phyloP scores from a whole-genome alignment of 2,797 vertebrate genomes.

The Sebastes nivosus region DNA sequence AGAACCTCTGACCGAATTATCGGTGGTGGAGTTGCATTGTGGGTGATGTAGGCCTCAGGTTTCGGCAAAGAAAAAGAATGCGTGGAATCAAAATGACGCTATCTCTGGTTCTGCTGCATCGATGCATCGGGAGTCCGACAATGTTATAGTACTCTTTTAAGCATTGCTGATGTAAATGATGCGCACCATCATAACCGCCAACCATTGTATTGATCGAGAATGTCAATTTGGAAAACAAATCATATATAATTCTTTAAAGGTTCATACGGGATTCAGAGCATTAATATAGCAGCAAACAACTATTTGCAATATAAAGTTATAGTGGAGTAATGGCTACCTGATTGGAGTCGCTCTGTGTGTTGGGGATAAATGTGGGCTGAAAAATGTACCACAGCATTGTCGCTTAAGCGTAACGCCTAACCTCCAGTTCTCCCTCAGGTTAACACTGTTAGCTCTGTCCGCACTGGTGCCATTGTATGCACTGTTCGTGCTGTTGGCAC shows the following conservation, averaged over 20 bases:
- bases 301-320: background rate
- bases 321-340: background rate
- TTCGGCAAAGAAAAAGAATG: background rate
- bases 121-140: background rate
- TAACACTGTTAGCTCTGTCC: too few relatives aligned
- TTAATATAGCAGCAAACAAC: background rate
- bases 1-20: background rate
- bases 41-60: background rate
- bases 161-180: too few relatives aligned
- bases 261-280: background rate
- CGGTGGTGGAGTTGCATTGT: background rate
- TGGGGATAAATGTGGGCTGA: too few relatives aligned
- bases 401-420: too few relatives aligned
- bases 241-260: too few relatives aligned
- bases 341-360: background rate
- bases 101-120: background rate
- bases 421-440: too few relatives aligned
- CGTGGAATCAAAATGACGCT: too few relatives aligned
- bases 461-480: fast-evolving
- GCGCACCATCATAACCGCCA: too few relatives aligned
- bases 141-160: background rate
- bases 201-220: too few relatives aligned
- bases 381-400: too few relatives aligned
- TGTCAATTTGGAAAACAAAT: too few relatives aligned
- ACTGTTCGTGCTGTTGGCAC: too few relatives aligned